Evolutionary conservation across 2,797 vertebrate genomes (phyloP).

Genomic region (Sebastes baramenuke): DNA sequence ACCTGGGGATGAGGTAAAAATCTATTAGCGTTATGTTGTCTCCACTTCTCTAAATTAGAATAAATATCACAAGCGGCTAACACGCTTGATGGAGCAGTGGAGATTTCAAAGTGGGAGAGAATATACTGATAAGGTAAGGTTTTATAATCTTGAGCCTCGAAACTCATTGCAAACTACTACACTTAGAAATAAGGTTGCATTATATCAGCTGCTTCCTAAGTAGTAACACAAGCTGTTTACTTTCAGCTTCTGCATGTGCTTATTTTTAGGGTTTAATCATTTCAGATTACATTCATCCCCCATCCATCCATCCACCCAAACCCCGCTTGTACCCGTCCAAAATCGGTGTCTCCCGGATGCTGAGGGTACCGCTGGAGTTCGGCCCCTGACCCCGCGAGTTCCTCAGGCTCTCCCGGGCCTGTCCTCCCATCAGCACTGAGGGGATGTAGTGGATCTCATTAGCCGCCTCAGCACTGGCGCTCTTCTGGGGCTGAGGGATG

Average conservation of each 20-base stretch:
- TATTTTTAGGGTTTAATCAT: background rate
- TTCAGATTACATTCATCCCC: background rate
- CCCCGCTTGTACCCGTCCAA: constrained; percentile 88
- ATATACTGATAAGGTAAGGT: background rate
- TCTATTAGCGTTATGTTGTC: constrained; percentile 10
- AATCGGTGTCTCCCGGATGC: constrained; percentile 97
- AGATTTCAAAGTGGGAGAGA: background rate
- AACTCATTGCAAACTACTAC: background rate
- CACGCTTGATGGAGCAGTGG: constrained; percentile 1
- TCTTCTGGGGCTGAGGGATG: constrained; percentile 97
- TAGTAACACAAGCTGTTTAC: background rate
- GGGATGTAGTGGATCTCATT: constrained; percentile 99
- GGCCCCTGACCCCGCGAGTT: constrained; percentile 95
- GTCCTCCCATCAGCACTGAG: constrained; percentile 95
- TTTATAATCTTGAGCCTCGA: background rate
- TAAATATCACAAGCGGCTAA: background rate
- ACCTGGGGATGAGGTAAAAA: constrained; percentile 72
- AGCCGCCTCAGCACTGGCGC: constrained; percentile 95
- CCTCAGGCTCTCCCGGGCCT: constrained; percentile 94
- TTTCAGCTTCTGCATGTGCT: background rate
- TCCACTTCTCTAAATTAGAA: background rate
- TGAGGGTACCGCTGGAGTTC: constrained; percentile 95
- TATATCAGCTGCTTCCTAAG: background rate
- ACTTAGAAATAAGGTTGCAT: background rate
- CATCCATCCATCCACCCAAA: background rate